These are phyloP conservation scores for Pseudochirops corinnae DNA, from an alignment of 2,797 vertebrate genomes.

Conservation along the genomic window DNA sequence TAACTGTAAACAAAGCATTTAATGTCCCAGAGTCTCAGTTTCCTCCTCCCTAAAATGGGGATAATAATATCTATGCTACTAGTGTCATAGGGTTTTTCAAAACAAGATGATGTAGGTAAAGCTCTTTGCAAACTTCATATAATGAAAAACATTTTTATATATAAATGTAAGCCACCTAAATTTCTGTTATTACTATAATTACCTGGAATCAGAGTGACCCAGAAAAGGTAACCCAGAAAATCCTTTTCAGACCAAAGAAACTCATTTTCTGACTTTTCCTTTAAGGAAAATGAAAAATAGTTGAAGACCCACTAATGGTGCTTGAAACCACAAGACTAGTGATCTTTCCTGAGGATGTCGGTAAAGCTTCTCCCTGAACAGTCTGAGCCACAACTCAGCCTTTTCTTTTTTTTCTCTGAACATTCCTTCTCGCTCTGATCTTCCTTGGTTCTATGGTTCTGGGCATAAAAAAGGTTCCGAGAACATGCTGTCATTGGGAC, in stretches of 20 bases:
- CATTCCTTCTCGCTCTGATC: neutral
- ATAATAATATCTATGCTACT: neutral
- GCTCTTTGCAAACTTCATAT: neutral
- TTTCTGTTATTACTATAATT: neutral
- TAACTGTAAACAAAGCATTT: neutral
- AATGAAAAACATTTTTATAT: neutral
- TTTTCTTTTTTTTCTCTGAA: neutral
- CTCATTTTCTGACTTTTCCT: conserved; percentile 18
- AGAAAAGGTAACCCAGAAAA: neutral
- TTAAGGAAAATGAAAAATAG: conserved; percentile 31
- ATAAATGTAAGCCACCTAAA: neutral
- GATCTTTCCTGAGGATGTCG: neutral
- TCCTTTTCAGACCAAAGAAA: conserved; percentile 5
- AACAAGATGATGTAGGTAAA: neutral
- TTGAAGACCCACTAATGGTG: neutral
- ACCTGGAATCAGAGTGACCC: neutral
- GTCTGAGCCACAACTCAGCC: neutral
- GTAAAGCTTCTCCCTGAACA: neutral
- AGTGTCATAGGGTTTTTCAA: neutral
- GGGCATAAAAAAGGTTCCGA: neutral
- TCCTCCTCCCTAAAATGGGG: neutral
- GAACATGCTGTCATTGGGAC: neutral
- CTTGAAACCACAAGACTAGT: neutral
- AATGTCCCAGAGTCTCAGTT: neutral
- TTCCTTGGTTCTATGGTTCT: neutral